Evolutionary conservation across 2,888 invertebrate species (phyloP), one percentile per base, ranked within the genome.

Genomic region (Ochlodes sylvanus): DNA sequence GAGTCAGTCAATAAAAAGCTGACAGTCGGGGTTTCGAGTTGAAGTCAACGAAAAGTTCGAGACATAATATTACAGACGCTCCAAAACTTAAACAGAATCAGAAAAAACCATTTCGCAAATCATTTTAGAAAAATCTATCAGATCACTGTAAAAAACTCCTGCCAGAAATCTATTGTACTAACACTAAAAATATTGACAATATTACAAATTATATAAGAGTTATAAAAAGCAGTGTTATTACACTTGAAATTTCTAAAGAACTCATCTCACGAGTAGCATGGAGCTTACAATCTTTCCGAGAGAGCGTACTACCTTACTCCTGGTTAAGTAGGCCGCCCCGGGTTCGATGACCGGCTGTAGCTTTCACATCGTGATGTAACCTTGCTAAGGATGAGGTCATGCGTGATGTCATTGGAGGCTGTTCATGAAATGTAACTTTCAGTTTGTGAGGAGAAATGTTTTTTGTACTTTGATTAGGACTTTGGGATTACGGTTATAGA

Each of bases 281-380:
- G 17, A 14, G 15, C 17, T 50, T 68, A 61, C 58, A 63, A 32
- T 61, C 50, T 66, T 52, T 41, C 19, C 52, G 63, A 63, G 68
- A 68, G 63, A 63, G 63, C 68, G 63, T n/a, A 56, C 54, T 61
- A 44, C 34, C 63, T 66, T 58, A 47, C 50, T 50, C n/a, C 42
- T 27, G 21, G 5, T 10, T 47, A 66, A 68, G 69, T 71, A 32
- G 75, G 67, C 56, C 69, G 69, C 61, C 76, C 76, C 76, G 83
- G 80, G 87, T 82, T 86, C 83, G 74, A 77, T 56, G 83, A 4
- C 83, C 86, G 83, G 84, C 21, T 14, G 9, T 21, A 27, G 52
- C 87, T 88, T 87, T 88, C 88, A 72, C 84, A 68, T 70, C 75
- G 71, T 85, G 81, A 86, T 81, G 80, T 86, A 86, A 87, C 81